A percentile compares a stretch with the other conserved stretches of the same genome.
phyloP scores from a whole-genome alignment of 2,797 vertebrate genomes.

The Channallabes apus region DNA sequence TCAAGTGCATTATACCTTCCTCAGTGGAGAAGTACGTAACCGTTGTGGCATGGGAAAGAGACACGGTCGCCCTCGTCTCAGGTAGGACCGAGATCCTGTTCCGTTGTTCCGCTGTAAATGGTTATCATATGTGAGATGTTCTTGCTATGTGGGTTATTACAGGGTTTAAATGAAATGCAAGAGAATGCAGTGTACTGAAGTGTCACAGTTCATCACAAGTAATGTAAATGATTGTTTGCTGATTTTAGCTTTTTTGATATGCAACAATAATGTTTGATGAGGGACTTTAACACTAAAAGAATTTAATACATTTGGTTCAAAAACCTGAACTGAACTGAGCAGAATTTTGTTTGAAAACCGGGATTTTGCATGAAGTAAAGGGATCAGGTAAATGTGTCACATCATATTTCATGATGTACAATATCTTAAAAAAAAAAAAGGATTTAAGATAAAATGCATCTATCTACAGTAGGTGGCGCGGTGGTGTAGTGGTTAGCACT shows the following conservation, averaged over 20 bases:
- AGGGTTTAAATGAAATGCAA: background rate
- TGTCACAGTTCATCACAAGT: no score
- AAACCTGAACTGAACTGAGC: background rate
- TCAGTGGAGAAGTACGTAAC: constrained; percentile 96
- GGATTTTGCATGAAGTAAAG: background rate
- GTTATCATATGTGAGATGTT: background rate
- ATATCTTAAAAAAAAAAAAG: background rate
- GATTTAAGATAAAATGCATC: no score
- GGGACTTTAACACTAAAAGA: background rate
- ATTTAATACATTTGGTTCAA: background rate
- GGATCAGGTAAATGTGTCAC: background rate
- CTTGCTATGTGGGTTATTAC: background rate
- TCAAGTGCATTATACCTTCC: constrained; percentile 99
- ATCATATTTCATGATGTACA: background rate
- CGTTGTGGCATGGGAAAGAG: constrained; percentile 99
- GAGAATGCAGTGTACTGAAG: background rate
- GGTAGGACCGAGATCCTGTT: constrained; percentile 75
- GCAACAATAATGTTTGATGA: background rate
- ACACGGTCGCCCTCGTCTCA: constrained; percentile 98
- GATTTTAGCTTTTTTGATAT: background rate
- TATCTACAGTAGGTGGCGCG: no score
- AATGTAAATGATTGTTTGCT: background rate
- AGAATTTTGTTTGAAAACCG: background rate
- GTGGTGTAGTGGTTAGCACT: no score
- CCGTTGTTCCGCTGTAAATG: background rate